Conservation (phyloP, 1,140 invertebrate genomes). For the Probaryconus sp. region DNA sequence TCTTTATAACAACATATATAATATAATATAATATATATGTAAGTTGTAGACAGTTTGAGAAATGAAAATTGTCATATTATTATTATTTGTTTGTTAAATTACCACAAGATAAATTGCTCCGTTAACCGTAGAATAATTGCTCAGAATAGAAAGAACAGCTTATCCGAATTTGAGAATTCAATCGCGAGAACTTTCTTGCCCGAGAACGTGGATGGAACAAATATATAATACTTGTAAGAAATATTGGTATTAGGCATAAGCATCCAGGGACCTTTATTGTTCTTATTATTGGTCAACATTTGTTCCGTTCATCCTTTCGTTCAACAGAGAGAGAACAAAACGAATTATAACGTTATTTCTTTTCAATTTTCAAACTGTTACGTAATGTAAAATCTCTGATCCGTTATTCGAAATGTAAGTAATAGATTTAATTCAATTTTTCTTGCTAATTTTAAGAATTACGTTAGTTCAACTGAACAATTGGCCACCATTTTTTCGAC, state of each 20-base stretch:
- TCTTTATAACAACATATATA: too few species aligned
- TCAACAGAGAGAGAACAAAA: conserved; percentile 23
- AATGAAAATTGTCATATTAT: too few species aligned
- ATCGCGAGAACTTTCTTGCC: conserved; percentile 50
- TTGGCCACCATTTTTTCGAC: conserved; percentile 14
- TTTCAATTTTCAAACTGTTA: conserved; percentile 64
- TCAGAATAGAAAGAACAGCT: too few species aligned
- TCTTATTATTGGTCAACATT: conserved; percentile 14
- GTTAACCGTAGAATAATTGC: too few species aligned
- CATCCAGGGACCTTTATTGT: too few species aligned
- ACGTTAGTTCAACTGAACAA: conserved; percentile 35
- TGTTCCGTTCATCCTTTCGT: conserved; percentile 52
- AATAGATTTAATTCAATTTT: conserved; percentile 56
- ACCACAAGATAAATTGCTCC: too few species aligned
- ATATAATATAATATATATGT: too few species aligned
- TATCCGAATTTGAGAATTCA: too few species aligned
- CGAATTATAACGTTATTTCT: conserved; percentile 61
- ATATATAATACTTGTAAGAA: conserved; percentile 6
- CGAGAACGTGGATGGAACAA: conserved; percentile 22
- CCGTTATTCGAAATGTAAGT: conserved; percentile 61
- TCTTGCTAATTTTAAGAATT: conserved; percentile 47
- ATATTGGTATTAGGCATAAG: too few species aligned
- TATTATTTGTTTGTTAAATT: too few species aligned
- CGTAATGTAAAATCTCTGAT: conserved; percentile 64
- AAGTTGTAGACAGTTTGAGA: too few species aligned